Base-by-base conservation (phyloP, 1,140 invertebrate species). In the Campoletis sonorensis region DNA sequence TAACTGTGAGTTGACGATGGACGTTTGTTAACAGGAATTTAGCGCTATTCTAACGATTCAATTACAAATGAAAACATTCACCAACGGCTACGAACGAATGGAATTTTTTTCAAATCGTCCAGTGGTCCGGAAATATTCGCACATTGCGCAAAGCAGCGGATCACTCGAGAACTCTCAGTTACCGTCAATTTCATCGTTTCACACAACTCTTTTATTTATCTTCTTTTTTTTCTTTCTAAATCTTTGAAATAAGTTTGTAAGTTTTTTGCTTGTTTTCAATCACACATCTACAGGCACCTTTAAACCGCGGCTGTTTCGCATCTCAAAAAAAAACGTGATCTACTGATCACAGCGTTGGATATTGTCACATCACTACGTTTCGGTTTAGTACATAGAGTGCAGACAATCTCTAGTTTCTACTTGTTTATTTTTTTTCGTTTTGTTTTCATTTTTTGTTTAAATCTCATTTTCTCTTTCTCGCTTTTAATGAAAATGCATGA, bases 341-440 rank as follows among this genome's bases (percentile, higher is more conserved):
- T 75, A 72, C 81, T 82, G 83, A 87, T 88, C 85, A 85, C 85
- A 87, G 85, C 83, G 84, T 83, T 72, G 73, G 76, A 79, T 87
- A 88, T 89, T 88, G 87, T 89, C 86, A 83, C 83, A 84, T 86
- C 82, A 84, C 80, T 80, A 64, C 71, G 85, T 84, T 87, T 11
- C 72, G 83, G 83, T 83, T 73, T 78, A 80, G 67, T 83, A 83
- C 79, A 84, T 79, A 79, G 40, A 21, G 61, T 82, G 78, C 78
- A 82, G 72, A 84, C 15, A 87, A 86, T 80, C 72, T 84, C 83
- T 84, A 51, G 23, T 21, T n/a, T 58, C 54, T 58, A 58, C 16
- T 45, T 10, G 40, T 45, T 45, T 13, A n/a, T 13, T 45, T 45
- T 45, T 4, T 10, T 7, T 33, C 30, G 30, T 7, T n/a, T 33